Evolutionary conservation across 2,888 invertebrate genomes (phyloP).

Genomic region (Opisthograptis luteolata): DNA sequence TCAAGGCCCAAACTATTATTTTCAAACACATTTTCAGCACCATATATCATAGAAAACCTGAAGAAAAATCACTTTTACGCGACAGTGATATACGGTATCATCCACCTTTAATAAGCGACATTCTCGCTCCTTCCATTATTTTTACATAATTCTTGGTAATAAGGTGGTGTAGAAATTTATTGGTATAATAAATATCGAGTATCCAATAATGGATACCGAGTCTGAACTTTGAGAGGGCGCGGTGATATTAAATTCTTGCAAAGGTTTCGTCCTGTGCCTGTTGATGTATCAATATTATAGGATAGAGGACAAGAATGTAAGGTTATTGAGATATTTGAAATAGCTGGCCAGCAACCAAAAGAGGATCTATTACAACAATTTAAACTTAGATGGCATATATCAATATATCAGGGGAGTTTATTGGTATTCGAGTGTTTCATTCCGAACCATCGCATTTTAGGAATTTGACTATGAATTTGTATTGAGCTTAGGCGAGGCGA

Average conservation of each 20-base stretch:
- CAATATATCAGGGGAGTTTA: too few relatives aligned
- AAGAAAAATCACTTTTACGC: too few relatives aligned
- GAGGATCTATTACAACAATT: too few relatives aligned
- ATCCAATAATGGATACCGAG: conserved; percentile 65
- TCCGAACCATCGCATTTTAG: too few relatives aligned
- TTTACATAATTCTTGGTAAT: conserved; percentile 45
- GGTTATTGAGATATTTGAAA: not conserved
- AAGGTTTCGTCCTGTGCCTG: conserved; percentile 9
- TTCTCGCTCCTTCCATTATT: conserved; percentile 38
- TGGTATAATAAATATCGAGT: conserved; percentile 57
- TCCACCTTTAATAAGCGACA: conserved; percentile 21
- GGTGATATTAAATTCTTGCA: conserved; percentile 48
- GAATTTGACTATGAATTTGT: too few relatives aligned
- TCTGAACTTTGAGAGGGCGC: conserved; percentile 42
- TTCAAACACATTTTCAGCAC: too few relatives aligned
- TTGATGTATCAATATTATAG: conserved; percentile 9
- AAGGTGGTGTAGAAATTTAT: conserved; percentile 54
- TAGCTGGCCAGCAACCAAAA: too few relatives aligned
- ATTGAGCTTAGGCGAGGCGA: too few relatives aligned
- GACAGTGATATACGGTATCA: conserved; percentile 15
- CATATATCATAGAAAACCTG: too few relatives aligned
- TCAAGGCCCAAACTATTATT: too few relatives aligned
- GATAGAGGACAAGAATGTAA: not conserved
- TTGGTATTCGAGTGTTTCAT: too few relatives aligned
- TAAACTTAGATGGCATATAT: too few relatives aligned